These are phyloP conservation scores for Fundulus diaphanus DNA, from an alignment of 2,797 vertebrate species.

Conservation along the genomic window DNA sequence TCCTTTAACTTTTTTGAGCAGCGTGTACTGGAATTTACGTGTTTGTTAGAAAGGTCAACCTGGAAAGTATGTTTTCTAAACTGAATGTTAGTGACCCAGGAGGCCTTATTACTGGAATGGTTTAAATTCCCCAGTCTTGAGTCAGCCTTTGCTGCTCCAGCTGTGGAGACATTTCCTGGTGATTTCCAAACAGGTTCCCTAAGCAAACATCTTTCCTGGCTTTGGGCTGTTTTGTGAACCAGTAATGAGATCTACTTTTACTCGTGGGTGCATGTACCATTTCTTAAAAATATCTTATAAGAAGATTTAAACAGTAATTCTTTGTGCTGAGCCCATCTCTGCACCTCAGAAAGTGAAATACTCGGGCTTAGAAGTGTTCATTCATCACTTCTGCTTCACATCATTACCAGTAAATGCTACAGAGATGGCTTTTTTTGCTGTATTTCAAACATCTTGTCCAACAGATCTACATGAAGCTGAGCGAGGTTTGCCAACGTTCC, in stretches of 20 bases:
- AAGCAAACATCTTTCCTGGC: slow-evolving; percentile 9
- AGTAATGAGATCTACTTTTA: neutral
- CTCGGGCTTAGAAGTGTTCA: slow-evolving; percentile 25
- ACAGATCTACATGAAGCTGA: slow-evolving; percentile 34
- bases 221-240: slow-evolving; percentile 7
- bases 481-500: slow-evolving; percentile 32
- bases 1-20: too few species aligned
- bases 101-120: slow-evolving; percentile 50
- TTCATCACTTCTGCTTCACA: slow-evolving; percentile 34
- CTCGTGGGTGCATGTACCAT: neutral
- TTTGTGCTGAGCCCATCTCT: neutral
- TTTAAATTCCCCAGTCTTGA: slow-evolving; percentile 67
- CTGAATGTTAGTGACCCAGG: slow-evolving; percentile 38
- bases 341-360: slow-evolving; percentile 15
- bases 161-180: slow-evolving; percentile 61
- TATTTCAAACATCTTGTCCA: slow-evolving; percentile 45
- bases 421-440: slow-evolving; percentile 43
- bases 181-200: slow-evolving; percentile 55
- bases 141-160: slow-evolving; percentile 57
- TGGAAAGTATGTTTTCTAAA: slow-evolving; percentile 26
- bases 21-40: neutral
- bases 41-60: slow-evolving; percentile 21
- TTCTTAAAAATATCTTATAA: neutral
- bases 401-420: slow-evolving; percentile 32
- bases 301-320: slow-evolving; percentile 9